Evolutionary conservation across 2,113 vertebrate species (phyloP).

Genomic region (Ornithorhynchus anatinus): DNA sequence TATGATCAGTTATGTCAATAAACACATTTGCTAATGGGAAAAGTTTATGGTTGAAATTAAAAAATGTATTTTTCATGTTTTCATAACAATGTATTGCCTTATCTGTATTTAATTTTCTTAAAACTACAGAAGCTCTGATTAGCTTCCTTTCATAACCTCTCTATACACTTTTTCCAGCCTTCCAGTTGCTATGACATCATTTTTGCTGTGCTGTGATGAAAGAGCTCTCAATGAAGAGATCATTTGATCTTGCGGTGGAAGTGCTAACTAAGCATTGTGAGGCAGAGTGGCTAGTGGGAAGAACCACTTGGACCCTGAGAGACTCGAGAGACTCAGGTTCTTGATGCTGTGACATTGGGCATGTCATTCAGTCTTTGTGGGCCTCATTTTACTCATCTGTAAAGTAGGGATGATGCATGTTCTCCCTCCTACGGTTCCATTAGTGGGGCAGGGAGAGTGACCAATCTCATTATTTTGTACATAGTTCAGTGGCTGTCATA

Average conservation of each 20-base stretch:
- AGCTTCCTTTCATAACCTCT: not conserved
- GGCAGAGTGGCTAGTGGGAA: too few species aligned
- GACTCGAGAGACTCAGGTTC: too few species aligned
- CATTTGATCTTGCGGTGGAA: not conserved
- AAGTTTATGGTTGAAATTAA: conserved; percentile 21
- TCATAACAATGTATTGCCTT: not conserved
- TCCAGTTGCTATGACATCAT: not conserved
- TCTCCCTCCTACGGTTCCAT: too few species aligned
- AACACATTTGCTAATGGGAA: conserved; percentile 61
- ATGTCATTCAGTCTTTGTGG: too few species aligned
- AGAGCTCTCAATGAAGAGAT: not conserved
- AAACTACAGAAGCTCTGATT: not conserved
- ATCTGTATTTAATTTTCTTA: not conserved
- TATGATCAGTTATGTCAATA: conserved; percentile 69
- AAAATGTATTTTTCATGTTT: not conserved
- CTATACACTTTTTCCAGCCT: not conserved
- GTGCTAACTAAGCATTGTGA: too few species aligned
- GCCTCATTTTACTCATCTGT: too few species aligned
- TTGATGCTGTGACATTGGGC: too few species aligned
- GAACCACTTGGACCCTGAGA: too few species aligned
- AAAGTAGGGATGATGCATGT: too few species aligned
- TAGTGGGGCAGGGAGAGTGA: too few species aligned
- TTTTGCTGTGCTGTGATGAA: not conserved
- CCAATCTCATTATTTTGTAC: too few species aligned
- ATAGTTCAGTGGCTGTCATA: too few species aligned